phyloP scores from a whole-genome alignment of 53 echinoderm and acorn worm genomes.

The Patiria pectinifera region DNA sequence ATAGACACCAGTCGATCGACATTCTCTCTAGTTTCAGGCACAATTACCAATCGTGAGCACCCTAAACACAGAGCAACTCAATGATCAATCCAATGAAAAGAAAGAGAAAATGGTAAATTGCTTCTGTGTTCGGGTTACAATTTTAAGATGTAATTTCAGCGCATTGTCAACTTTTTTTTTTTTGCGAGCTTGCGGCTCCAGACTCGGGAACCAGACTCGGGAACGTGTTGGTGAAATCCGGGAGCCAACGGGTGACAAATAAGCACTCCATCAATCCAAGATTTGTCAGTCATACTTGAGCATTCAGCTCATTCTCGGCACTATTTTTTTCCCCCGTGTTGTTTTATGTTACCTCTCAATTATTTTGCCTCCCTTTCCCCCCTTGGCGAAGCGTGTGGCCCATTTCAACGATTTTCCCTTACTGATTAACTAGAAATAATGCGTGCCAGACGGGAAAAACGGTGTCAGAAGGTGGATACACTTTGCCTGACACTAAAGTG shows the following conservation, averaged over 20 bases:
- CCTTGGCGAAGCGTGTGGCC: conserved; percentile 30
- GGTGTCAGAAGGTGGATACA: conserved; percentile 32
- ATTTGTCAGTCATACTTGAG: conserved; percentile 45
- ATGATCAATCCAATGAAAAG: neutral
- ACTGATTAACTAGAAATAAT: conserved; percentile 4
- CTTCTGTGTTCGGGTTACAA: conserved; percentile 7
- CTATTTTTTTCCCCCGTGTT: neutral
- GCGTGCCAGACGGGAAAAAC: conserved; percentile 11
- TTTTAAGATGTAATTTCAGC: conserved; percentile 25
- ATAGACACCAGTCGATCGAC: neutral
- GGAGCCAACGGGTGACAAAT: conserved; percentile 21
- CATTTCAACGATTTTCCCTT: conserved; percentile 25
- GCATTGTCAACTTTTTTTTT: conserved; percentile 27
- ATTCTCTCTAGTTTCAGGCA: conserved; percentile 4
- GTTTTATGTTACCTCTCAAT: neutral
- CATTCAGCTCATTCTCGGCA: conserved; percentile 18
- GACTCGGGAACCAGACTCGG: neutral
- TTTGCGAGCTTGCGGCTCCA: neutral
- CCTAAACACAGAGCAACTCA: neutral
- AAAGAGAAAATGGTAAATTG: conserved; percentile 2
- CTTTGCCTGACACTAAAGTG: conserved; percentile 20
- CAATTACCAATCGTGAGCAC: neutral
- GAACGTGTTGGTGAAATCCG: neutral
- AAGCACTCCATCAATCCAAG: conserved; percentile 38
- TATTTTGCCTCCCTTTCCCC: neutral